Evolutionary conservation across 2,113 vertebrate genomes (phyloP).

Genomic region (Pantherophis guttatus): DNA sequence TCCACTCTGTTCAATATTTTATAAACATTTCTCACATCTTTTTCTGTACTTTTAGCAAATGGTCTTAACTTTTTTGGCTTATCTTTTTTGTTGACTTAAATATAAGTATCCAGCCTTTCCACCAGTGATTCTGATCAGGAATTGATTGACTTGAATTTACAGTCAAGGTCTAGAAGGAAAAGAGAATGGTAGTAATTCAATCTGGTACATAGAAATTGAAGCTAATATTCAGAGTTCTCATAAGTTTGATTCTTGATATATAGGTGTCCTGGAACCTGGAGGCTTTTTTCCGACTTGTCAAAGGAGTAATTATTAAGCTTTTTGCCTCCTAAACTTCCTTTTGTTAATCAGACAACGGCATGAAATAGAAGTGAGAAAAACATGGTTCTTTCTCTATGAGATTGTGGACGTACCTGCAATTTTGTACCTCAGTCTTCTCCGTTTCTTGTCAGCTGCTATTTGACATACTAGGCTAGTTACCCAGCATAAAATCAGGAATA

Average conservation of each 20-base stretch:
- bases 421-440: not conserved
- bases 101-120: not conserved
- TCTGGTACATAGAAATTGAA: not conserved
- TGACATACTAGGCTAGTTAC: conserved; percentile 6
- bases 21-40: not conserved
- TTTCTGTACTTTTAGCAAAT: not conserved
- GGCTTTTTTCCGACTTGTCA: not conserved
- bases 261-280: not conserved
- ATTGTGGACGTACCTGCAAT: not conserved
- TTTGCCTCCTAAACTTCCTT: not conserved
- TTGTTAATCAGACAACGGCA: not conserved
- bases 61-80: not conserved
- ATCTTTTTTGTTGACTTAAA: not conserved
- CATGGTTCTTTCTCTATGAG: not conserved
- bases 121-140: not conserved
- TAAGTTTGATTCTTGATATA: not conserved
- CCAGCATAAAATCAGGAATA: not conserved
- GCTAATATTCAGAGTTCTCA: not conserved
- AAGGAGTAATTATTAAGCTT: not conserved
- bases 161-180: not conserved
- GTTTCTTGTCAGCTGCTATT: not conserved
- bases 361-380: not conserved
- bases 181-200: not conserved
- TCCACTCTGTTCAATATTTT: not conserved
- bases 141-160: not conserved